A percentile compares a stretch with the other conserved stretches of the same genome.
Evolutionary conservation across 2,797 vertebrate species (phyloP).

Genomic region (Ctenopoma multispine): DNA sequence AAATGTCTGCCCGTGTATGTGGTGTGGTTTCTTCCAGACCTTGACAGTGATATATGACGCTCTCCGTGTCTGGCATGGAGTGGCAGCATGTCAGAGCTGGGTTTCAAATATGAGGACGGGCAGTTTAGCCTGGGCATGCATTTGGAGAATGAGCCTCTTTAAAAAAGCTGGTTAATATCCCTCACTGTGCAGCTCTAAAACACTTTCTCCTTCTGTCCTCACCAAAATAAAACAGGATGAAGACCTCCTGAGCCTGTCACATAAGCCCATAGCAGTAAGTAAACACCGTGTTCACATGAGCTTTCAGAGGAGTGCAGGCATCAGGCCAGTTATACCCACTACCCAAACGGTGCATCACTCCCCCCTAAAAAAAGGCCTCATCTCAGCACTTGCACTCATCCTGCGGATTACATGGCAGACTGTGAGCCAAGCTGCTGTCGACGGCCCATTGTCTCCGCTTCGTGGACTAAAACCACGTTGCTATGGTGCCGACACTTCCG

Average conservation of each 20-base stretch:
- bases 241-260: slow-evolving; percentile 15
- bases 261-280: slow-evolving; percentile 47
- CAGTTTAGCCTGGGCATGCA: background rate
- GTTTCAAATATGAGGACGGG: slow-evolving; percentile 36
- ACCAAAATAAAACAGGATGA: slow-evolving; percentile 1
- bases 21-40: slow-evolving; percentile 30
- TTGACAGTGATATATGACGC: slow-evolving; percentile 55
- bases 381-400: slow-evolving; percentile 67
- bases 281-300: slow-evolving; percentile 59
- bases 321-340: slow-evolving; percentile 22
- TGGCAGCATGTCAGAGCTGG: slow-evolving; percentile 27
- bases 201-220: slow-evolving; percentile 12
- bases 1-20: slow-evolving; percentile 51
- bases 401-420: slow-evolving; percentile 61
- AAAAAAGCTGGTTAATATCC: background rate
- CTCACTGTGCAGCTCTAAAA: slow-evolving; percentile 10
- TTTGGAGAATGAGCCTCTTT: background rate
- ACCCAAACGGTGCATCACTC: slow-evolving; percentile 4
- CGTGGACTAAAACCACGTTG: slow-evolving; percentile 59
- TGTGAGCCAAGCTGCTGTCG: slow-evolving; percentile 57
- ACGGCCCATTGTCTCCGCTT: slow-evolving; percentile 66
- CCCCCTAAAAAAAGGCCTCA: slow-evolving; percentile 20
- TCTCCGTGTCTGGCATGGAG: slow-evolving; percentile 45
- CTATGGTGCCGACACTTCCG: slow-evolving; percentile 51
- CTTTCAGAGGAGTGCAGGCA: slow-evolving; percentile 19